Evolutionary conservation across 35 echinoderm and acorn worm species (phyloP).

Genomic region (Lytechinus pictus): DNA sequence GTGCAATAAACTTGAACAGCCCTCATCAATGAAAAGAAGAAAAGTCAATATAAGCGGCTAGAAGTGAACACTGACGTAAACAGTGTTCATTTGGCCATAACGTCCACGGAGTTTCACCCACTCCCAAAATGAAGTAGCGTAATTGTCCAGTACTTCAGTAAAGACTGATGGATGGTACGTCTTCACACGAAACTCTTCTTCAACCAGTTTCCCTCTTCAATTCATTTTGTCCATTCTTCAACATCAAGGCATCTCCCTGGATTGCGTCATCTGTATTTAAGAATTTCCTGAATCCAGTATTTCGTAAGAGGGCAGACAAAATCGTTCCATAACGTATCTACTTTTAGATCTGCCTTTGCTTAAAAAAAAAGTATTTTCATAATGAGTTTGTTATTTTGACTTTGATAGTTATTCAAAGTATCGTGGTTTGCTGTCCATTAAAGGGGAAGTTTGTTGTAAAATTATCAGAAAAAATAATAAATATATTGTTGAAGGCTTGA

Average conservation of each 20-base stretch:
- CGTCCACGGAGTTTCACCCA: not conserved
- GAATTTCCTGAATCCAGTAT: not conserved
- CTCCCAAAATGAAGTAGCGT: not conserved
- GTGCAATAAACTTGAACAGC: not conserved
- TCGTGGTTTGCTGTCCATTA: too few species aligned
- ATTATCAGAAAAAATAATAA: too few species aligned
- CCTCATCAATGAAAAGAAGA: not conserved
- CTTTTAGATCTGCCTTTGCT: too few species aligned
- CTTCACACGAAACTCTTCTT: not conserved
- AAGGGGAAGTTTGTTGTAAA: too few species aligned
- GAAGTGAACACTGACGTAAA: not conserved
- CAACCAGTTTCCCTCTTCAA: not conserved
- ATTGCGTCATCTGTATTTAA: not conserved
- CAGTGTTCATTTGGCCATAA: not conserved
- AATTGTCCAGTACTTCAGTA: not conserved
- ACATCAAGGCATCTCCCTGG: not conserved
- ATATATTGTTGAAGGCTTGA: too few species aligned
- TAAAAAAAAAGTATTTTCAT: too few species aligned
- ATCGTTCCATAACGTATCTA: too few species aligned
- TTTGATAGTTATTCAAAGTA: too few species aligned
- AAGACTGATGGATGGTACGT: not conserved
- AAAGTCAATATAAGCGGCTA: not conserved
- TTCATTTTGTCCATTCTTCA: not conserved
- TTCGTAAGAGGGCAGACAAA: too few species aligned
- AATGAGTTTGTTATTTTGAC: too few species aligned